Conservation (phyloP, 2,797 vertebrate species). For the Botia almorhae region DNA sequence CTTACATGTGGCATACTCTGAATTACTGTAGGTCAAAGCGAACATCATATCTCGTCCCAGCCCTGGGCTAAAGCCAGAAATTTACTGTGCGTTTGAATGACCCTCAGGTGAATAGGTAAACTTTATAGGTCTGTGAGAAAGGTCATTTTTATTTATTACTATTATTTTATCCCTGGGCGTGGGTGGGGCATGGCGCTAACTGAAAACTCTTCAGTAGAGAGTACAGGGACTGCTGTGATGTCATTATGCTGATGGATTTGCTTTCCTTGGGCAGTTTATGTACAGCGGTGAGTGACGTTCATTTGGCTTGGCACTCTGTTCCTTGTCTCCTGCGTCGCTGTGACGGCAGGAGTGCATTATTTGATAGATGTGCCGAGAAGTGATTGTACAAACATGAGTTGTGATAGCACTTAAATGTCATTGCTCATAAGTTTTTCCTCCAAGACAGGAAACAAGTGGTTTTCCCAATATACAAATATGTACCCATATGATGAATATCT, state of each 20-base stretch:
- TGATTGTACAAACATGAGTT: conserved; percentile 39
- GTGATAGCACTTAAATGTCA: conserved; percentile 48
- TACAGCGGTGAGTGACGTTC: conserved; percentile 50
- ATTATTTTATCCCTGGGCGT: not conserved
- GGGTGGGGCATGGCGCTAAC: not conserved
- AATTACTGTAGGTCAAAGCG: conserved; percentile 30
- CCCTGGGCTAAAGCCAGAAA: conserved; percentile 24
- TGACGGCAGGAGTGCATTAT: conserved; percentile 27
- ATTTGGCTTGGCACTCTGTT: conserved; percentile 48
- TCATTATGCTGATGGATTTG: conserved; percentile 58
- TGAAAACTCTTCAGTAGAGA: conserved; percentile 25
- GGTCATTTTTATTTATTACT: not conserved
- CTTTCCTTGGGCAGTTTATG: conserved; percentile 59
- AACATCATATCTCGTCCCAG: conserved; percentile 21
- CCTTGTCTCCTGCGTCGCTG: conserved; percentile 26
- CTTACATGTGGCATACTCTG: conserved; percentile 9
- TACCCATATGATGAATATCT: not conserved
- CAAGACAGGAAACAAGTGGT: conserved; percentile 30
- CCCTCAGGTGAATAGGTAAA: conserved; percentile 20
- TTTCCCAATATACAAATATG: not conserved
- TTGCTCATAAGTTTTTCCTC: conserved; percentile 11
- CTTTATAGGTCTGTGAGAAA: conserved; percentile 29
- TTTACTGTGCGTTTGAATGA: conserved; percentile 31
- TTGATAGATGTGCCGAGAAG: conserved; percentile 48
- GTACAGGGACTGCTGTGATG: conserved; percentile 34